These are phyloP conservation scores for Cynopterus brachyotis DNA, from an alignment of 2,113 vertebrate genomes.

Conservation along the genomic window DNA sequence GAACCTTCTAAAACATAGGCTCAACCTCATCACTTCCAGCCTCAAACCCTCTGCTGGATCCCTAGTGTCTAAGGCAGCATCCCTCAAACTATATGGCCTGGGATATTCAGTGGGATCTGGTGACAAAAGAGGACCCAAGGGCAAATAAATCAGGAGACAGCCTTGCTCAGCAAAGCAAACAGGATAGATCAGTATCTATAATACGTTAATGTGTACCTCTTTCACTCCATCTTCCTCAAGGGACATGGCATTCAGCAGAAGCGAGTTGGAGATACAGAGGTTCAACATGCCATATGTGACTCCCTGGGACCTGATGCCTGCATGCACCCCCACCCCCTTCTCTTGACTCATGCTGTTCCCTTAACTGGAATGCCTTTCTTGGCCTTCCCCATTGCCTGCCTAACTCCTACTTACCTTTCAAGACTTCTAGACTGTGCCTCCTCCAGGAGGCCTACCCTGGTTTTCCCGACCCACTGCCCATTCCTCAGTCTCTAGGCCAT, in stretches of 20 bases:
- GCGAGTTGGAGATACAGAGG: not conserved
- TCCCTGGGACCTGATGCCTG: not conserved
- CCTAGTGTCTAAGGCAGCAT: not conserved
- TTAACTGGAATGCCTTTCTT: not conserved
- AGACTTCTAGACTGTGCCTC: not conserved
- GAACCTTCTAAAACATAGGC: not conserved
- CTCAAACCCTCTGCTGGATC: not conserved
- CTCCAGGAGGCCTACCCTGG: not conserved
- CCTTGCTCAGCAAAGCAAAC: not conserved
- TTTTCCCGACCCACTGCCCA: not conserved
- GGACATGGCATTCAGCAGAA: not conserved
- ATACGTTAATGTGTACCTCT: not conserved
- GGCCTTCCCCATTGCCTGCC: not conserved
- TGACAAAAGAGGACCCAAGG: not conserved
- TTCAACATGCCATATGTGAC: not conserved
- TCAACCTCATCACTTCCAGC: not conserved
- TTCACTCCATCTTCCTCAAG: not conserved
- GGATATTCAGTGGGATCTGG: not conserved
- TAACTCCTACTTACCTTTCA: not conserved
- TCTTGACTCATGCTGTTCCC: not conserved
- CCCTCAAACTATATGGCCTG: not conserved
- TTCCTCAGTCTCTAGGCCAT: not conserved
- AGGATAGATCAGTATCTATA: not conserved
- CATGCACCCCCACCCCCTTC: not conserved
- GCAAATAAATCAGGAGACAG: not conserved